Conservation (phyloP, 35 echinoderm and acorn worm genomes). For the Holothuria glaberrima region DNA sequence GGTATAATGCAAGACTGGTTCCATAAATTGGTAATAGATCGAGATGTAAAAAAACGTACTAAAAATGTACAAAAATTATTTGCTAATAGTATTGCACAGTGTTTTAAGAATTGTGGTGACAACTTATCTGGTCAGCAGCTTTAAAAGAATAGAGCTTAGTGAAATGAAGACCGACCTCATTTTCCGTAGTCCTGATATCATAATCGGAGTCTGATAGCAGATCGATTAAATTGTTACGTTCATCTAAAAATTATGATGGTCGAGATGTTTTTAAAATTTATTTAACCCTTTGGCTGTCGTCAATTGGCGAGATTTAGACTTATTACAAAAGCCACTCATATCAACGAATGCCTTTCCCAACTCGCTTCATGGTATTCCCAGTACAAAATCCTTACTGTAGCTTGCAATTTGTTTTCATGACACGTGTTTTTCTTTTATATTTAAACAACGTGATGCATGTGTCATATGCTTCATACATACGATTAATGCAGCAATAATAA, state of each 20-base stretch:
- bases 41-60: no score
- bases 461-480: no score
- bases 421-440: no score
- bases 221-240: not conserved
- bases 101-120: slow-evolving; percentile 24
- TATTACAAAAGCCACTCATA: slow-evolving; percentile 2
- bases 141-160: slow-evolving; percentile 29
- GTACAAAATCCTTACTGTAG: no score
- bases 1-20: no score
- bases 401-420: no score
- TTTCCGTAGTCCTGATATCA: not conserved
- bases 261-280: not conserved
- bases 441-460: no score
- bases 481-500: no score
- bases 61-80: slow-evolving; percentile 44
- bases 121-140: slow-evolving; percentile 47
- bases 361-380: not conserved
- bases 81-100: slow-evolving; percentile 36
- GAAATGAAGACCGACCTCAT: slow-evolving; percentile 6
- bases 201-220: not conserved
- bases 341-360: not conserved
- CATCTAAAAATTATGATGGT: not conserved
- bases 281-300: not conserved
- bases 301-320: not conserved
- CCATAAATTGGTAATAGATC: no score